Evolutionary conservation across 2,888 invertebrate genomes (phyloP).

Genomic region (Trichacis sp.): DNA sequence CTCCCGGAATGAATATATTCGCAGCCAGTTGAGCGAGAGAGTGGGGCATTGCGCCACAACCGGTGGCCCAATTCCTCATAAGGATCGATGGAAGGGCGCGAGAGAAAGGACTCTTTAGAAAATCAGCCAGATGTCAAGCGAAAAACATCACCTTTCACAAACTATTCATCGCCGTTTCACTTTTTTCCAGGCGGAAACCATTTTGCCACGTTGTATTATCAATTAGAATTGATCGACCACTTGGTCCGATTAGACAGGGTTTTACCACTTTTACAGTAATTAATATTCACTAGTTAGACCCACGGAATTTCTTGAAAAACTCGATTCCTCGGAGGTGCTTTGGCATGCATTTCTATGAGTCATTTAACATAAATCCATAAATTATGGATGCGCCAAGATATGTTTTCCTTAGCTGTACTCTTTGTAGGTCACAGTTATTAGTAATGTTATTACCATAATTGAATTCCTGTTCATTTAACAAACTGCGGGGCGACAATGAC

Average conservation of each 20-base stretch:
- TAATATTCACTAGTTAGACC: not conserved
- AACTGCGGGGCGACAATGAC: not conserved
- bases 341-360: constrained; percentile 1
- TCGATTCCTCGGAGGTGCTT: not conserved
- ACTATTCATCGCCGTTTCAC: too few species aligned
- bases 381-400: not conserved
- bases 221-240: too few species aligned
- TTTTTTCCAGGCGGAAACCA: too few species aligned
- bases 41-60: constrained; percentile 46
- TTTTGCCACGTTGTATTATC: too few species aligned
- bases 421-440: not conserved
- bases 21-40: constrained; percentile 15
- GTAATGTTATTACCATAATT: not conserved
- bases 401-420: not conserved
- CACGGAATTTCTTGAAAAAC: not conserved
- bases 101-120: constrained; percentile 42
- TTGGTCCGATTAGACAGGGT: not conserved
- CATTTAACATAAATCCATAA: not conserved
- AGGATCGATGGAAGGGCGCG: constrained; percentile 52
- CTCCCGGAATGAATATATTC: constrained; percentile 41
- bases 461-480: not conserved
- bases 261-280: not conserved
- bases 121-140: constrained; percentile 39
- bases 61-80: constrained; percentile 50
- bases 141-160: not conserved